Base-by-base conservation (phyloP, 1,140 invertebrate genomes). In the Brachystomella parvula region DNA sequence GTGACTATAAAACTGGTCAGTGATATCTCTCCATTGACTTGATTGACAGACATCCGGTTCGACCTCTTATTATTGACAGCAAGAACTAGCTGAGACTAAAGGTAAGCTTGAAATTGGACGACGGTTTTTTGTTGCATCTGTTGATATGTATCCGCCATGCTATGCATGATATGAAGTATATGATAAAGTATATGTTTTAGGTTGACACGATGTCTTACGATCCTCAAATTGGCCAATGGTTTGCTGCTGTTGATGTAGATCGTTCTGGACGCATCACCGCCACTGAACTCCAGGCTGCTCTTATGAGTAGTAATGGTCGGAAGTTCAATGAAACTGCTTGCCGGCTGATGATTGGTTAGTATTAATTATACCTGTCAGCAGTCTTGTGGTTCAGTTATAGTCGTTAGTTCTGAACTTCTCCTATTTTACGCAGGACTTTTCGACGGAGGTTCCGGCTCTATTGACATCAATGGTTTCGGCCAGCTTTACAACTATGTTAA, bases 401-500 rank as follows among this genome's bases (percentile, higher is more conserved):
- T n/a, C n/a, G n/a, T n/a, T n/a, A n/a, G n/a, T n/a, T n/a, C n/a
- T n/a, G n/a, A n/a, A 33, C n/a, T 67, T 61, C 60, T n/a, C n/a
- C n/a, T n/a, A n/a, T 56, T 68, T 64, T 70, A 78, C 79, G 62
- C 72, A 87, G 89, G 86, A 65, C 90, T 95, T 89, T 95, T 94
- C 82, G 91, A 94, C 76, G 88, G 92, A 75, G 84, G 86, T 71
- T 86, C 82, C 69, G 91, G 90, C n/a, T 87, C 86, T n/a, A 93
- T 96, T 72, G 89, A 92, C 77, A 63, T 93, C 0, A 81, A 84
- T 73, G 90, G 94, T 79, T 96, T 95, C 77, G 86, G 89, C 74
- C 86, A 89, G 72, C 79, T 96, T 9, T 96, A 89, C 78, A 88
- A 85, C 59, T 96, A 94, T 75, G 87, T 95, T 12, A 92, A 92